Evolutionary conservation across 2,888 invertebrate species (phyloP), one percentile per base, ranked within the genome.

Genomic region (Drosophila lacicola): DNA sequence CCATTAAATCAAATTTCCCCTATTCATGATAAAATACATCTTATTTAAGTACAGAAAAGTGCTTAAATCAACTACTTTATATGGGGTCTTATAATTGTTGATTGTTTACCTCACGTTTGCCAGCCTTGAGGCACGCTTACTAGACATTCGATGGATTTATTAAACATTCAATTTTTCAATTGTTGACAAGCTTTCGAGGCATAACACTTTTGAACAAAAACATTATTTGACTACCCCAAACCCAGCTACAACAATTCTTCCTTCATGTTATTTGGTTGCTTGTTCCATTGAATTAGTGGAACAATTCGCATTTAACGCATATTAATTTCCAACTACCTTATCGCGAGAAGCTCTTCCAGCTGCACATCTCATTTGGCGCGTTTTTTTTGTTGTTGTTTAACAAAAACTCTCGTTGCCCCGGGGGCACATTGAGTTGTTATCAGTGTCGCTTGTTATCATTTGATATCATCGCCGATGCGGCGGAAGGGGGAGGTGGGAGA

Each of bases 311-410:
- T 75, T 86, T 67, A 70, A 80, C 58, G 83, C 83, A 63, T 77
- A 84, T 78, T 87, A 67, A 81, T 74, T 84, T 74, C 51, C 64
- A 69, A 71, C 64, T 55, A 70, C 63, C 64, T 70, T 73, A 68
- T 63, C 72, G 41, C 58, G 34, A 21, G 3, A 57, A n/a, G 42
- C 36, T 21, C 53, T 13, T 36, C 4, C 46, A 44, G 37, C 51
- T 50, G 36, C 49, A 34, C 53, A 50, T 70, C 63, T 63, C 68
- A 6, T 25, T 45, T 68, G 9, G 14, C 37, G 14, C 25, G 14
- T 37, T 37, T 41, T 39, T 25, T 6, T 29, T 11, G 21, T 21
- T 21, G 25, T 47, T 42, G 21, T 10, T 14, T 9, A 39, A 61
- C 39, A 53, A 46, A 54, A 14, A n/a, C 8, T 11, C 9, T n/a